These are phyloP conservation scores for Xenotilapia caudafasciata DNA, from an alignment of 2,113 vertebrate genomes.

Conservation along the genomic window DNA sequence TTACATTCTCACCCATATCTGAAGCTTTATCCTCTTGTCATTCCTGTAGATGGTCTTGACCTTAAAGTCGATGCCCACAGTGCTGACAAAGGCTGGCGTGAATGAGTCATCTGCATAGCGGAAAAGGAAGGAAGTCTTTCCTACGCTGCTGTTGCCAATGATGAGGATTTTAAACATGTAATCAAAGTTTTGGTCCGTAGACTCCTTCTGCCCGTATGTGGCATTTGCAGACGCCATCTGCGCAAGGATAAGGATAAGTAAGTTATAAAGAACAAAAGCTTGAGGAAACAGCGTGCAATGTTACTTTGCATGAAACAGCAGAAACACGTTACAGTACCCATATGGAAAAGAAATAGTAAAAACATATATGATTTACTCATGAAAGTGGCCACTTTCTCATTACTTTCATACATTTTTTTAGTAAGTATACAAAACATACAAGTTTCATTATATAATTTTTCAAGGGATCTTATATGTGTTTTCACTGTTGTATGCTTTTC, in stretches of 20 bases:
- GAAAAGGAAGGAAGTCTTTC: constrained; percentile 92
- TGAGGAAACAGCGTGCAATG: background rate
- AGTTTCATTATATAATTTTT: too few relatives aligned
- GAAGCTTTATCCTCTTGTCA: constrained; percentile 87
- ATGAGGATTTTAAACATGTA: constrained; percentile 92
- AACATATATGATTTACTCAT: too few relatives aligned
- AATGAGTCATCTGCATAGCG: constrained; percentile 89
- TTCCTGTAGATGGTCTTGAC: constrained; percentile 90
- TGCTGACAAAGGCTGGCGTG: constrained; percentile 87
- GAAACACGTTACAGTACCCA: background rate
- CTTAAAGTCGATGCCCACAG: constrained; percentile 91
- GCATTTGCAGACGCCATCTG: constrained; percentile 95
- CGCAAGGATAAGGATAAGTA: background rate
- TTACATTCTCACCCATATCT: constrained; percentile 83
- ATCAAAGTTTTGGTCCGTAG: constrained; percentile 87
- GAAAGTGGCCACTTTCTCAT: too few relatives aligned
- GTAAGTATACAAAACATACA: too few relatives aligned
- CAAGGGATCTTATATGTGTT: too few relatives aligned
- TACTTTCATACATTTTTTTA: too few relatives aligned
- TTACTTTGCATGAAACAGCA: background rate
- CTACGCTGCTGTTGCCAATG: constrained; percentile 87
- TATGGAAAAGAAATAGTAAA: too few relatives aligned
- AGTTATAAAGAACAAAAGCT: background rate
- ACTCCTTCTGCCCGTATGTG: constrained; percentile 84
- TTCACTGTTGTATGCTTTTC: too few relatives aligned